These are phyloP conservation scores for Gasteruption jaculator DNA, from an alignment of 2,888 invertebrate genomes.

Conservation along the genomic window DNA sequence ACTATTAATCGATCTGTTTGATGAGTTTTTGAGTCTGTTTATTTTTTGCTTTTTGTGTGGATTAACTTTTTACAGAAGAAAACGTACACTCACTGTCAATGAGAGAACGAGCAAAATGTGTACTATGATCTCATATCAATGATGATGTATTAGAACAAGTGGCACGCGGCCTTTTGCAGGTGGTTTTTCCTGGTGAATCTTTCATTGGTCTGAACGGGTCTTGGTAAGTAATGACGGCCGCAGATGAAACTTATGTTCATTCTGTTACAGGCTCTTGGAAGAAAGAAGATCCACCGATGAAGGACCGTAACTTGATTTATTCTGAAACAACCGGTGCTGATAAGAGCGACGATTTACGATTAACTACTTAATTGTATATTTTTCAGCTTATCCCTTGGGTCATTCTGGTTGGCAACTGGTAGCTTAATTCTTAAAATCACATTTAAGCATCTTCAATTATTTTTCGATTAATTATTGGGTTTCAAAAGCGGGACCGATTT, in stretches of 20 bases:
- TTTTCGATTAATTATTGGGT: no score
- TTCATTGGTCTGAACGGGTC: no score
- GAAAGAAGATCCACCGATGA: conserved; percentile 14
- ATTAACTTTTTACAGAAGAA: conserved; percentile 50
- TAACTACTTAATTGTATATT: no score
- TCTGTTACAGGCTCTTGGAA: conserved; percentile 37
- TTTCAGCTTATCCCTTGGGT: conserved; percentile 29
- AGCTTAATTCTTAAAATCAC: no score
- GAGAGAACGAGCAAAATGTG: no score
- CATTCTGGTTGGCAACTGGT: conserved; percentile 33
- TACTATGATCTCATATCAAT: conserved; percentile 43
- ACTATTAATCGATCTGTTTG: no score
- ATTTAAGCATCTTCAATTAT: no score
- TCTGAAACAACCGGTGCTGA: no score
- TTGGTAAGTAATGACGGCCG: conserved; percentile 51
- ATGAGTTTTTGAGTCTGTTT: no score
- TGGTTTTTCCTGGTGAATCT: conserved; percentile 39
- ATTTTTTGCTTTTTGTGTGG: conserved; percentile 49
- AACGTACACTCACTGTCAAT: conserved; percentile 41
- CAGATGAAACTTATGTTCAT: conserved; percentile 40
- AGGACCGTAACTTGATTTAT: no score
- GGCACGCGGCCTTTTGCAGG: conserved; percentile 51
- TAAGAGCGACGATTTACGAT: no score
- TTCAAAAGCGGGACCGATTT: no score
- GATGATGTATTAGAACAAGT: conserved; percentile 50